phyloP scores from a whole-genome alignment of 2,888 invertebrate genomes.

The Molanna angustata region DNA sequence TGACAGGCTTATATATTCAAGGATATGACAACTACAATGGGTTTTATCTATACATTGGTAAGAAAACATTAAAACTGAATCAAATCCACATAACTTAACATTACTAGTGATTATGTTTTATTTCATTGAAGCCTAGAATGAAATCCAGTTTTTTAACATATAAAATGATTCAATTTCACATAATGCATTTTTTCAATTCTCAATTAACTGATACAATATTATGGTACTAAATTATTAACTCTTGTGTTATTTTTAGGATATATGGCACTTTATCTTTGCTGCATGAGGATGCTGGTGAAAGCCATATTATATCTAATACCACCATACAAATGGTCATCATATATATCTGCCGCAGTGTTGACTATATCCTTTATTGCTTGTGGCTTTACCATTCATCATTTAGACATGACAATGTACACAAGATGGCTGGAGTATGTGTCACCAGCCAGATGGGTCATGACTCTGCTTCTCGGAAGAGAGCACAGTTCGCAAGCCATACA shows the following conservation, averaged over 20 bases:
- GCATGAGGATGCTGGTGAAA: slow-evolving; percentile 65
- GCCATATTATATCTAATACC: slow-evolving; percentile 67
- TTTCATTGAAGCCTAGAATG: too few relatives aligned
- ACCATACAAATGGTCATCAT: slow-evolving; percentile 61
- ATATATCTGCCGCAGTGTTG: slow-evolving; percentile 58
- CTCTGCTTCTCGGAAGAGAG: slow-evolving; percentile 65
- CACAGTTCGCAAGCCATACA: slow-evolving; percentile 62
- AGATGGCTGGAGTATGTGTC: slow-evolving; percentile 67
- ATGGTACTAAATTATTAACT: too few relatives aligned
- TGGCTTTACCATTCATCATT: slow-evolving; percentile 67
- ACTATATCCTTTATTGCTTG: slow-evolving; percentile 62
- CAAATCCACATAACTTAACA: not conserved
- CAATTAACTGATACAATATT: too few relatives aligned
- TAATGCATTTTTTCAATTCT: slow-evolving; percentile 13
- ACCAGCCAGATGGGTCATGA: slow-evolving; percentile 71
- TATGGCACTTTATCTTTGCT: slow-evolving; percentile 68
- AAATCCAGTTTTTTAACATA: slow-evolving; percentile 22
- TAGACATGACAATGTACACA: slow-evolving; percentile 64
- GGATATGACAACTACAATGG: slow-evolving; percentile 62
- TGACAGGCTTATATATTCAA: slow-evolving; percentile 79
- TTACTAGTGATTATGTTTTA: too few relatives aligned
- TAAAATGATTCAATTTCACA: slow-evolving; percentile 17
- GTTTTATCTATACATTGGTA: slow-evolving; percentile 71
- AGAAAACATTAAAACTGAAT: slow-evolving; percentile 3
- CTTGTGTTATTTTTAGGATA: slow-evolving; percentile 57